A percentile compares a stretch with the other conserved stretches of the same genome.
Evolutionary conservation across 2,113 vertebrate species (phyloP).

Genomic region (Tachysurus vachellii): DNA sequence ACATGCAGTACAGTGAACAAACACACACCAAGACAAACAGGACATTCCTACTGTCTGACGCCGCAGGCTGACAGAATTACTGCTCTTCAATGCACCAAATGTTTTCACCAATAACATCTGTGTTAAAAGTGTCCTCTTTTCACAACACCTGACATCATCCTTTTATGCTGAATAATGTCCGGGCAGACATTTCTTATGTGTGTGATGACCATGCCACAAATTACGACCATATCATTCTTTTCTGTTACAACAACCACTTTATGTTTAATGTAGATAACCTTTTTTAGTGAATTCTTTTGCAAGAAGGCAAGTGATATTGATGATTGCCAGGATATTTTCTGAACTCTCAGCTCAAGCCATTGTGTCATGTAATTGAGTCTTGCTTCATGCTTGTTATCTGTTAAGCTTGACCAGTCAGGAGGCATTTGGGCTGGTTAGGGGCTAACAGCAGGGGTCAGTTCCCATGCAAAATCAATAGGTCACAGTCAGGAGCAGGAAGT

Average conservation of each 20-base stretch:
- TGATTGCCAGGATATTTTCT: constrained; percentile 16
- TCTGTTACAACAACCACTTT: background rate
- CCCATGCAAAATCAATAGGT: constrained; percentile 52
- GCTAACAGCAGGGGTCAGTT: constrained; percentile 39
- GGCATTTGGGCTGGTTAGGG: constrained; percentile 31
- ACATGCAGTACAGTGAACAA: constrained; percentile 56
- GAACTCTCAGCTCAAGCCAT: constrained; percentile 12
- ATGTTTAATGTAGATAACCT: background rate
- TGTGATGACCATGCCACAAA: background rate
- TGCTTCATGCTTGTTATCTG: constrained; percentile 48
- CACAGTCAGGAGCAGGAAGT: constrained; percentile 37
- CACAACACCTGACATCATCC: constrained; percentile 24
- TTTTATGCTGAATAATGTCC: background rate
- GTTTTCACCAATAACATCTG: constrained; percentile 35
- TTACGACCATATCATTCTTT: background rate
- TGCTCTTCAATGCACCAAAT: constrained; percentile 27
- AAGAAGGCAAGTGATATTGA: background rate
- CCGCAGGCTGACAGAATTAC: constrained; percentile 46
- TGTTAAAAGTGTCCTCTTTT: background rate
- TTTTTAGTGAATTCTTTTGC: constrained; percentile 3
- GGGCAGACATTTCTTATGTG: background rate
- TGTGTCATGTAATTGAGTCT: constrained; percentile 35
- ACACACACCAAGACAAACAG: constrained; percentile 57
- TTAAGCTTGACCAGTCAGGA: constrained; percentile 44
- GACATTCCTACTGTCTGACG: constrained; percentile 53